These are phyloP conservation scores for Ibidorhyncha struthersii DNA, from an alignment of 2,113 vertebrate genomes.

Conservation along the genomic window DNA sequence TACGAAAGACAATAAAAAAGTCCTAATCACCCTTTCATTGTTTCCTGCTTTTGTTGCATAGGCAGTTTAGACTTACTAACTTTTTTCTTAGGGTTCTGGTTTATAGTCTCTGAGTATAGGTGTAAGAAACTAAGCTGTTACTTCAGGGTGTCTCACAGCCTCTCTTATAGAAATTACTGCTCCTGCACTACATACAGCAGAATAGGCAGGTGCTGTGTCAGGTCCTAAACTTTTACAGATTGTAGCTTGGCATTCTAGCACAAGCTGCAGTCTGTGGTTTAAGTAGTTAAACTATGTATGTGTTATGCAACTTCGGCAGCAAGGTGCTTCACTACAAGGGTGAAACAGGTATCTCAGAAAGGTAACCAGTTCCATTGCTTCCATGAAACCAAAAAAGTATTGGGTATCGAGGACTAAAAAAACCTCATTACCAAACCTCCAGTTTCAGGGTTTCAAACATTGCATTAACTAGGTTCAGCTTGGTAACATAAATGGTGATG, in stretches of 20 bases:
- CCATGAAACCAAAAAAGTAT: neutral
- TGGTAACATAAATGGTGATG: neutral
- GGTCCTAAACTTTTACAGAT: neutral
- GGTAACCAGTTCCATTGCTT: neutral
- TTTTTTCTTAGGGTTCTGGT: neutral
- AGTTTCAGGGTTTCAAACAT: neutral
- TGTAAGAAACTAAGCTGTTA: neutral
- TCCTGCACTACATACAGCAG: neutral
- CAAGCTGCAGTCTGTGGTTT: neutral
- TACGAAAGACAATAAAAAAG: neutral
- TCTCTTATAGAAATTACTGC: neutral
- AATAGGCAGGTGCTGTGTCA: neutral
- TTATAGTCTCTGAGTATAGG: neutral
- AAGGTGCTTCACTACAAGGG: neutral
- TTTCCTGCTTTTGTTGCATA: neutral
- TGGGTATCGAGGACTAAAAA: neutral
- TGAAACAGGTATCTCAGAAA: accelerated
- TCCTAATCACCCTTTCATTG: accelerated
- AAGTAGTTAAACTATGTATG: neutral
- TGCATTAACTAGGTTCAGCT: neutral
- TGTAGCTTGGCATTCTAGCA: neutral
- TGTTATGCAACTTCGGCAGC: neutral
- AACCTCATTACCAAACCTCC: neutral
- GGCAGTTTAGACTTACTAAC: neutral
- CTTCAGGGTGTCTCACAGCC: neutral